Evolutionary conservation across 2,888 invertebrate genomes (phyloP).

Genomic region (Gymnosoma rotundatum): DNA sequence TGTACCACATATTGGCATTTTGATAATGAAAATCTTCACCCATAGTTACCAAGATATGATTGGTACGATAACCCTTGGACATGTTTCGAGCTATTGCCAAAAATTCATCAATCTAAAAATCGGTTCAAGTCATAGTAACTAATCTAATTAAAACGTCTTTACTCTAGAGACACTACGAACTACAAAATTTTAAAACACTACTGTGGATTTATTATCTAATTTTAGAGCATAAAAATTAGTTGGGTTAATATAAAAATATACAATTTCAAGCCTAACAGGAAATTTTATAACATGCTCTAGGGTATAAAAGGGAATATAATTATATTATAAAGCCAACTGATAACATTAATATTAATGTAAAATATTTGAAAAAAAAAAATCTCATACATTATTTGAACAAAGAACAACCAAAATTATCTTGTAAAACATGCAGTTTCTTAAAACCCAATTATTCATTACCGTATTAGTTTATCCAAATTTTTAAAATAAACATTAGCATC

Average conservation of each 20-base stretch:
- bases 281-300: background rate
- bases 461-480: conserved; percentile 93
- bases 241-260: too few species aligned
- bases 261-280: too few species aligned
- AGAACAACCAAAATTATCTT: conserved; percentile 57
- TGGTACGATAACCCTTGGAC: conserved; percentile 84
- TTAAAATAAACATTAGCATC: conserved; percentile 91
- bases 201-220: too few species aligned
- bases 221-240: too few species aligned
- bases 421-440: conserved; percentile 35
- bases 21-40: conserved; percentile 95
- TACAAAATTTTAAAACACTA: background rate
- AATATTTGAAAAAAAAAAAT: background rate
- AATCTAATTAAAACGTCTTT: background rate
- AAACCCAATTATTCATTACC: conserved; percentile 74
- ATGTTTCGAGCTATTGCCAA: conserved; percentile 84
- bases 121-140: background rate
- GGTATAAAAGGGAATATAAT: background rate
- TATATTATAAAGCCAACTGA: too few species aligned
- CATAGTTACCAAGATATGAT: conserved; percentile 94
- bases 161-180: too few species aligned
- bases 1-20: conserved; percentile 89
- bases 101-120: conserved; percentile 84
- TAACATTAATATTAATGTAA: too few species aligned
- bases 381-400: too few species aligned